Evolutionary conservation across 2,888 invertebrate genomes (phyloP).

Genomic region (Marronus borbonicus): DNA sequence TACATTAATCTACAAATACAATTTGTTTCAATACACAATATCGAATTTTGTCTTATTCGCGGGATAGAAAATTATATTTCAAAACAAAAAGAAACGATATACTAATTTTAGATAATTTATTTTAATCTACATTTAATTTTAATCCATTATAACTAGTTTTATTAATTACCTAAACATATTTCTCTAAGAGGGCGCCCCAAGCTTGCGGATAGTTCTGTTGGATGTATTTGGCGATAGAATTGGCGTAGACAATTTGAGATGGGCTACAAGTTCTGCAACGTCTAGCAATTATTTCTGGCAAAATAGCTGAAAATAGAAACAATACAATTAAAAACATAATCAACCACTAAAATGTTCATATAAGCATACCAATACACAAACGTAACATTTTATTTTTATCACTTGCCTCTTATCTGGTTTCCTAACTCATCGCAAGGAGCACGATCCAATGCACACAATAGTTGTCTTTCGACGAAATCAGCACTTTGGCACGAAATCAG

Average conservation of each 20-base stretch:
- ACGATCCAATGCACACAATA: slow-evolving; percentile 75
- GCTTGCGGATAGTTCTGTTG: slow-evolving; percentile 73
- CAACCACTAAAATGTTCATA: too few relatives aligned
- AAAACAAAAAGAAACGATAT: too few relatives aligned
- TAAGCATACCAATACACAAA: not conserved
- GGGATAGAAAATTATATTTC: too few relatives aligned
- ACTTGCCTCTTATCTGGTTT: slow-evolving; percentile 74
- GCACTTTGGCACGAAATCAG: slow-evolving; percentile 36
- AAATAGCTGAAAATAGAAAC: slow-evolving; percentile 69
- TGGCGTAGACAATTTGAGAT: slow-evolving; percentile 71
- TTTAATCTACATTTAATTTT: not conserved
- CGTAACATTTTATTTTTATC: not conserved
- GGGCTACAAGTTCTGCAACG: slow-evolving; percentile 73
- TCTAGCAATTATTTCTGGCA: slow-evolving; percentile 74
- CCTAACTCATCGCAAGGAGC: slow-evolving; percentile 76
- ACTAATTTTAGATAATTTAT: too few relatives aligned
- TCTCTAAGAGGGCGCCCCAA: slow-evolving; percentile 71
- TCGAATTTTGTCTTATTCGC: too few relatives aligned
- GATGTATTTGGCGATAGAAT: slow-evolving; percentile 72
- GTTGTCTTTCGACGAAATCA: slow-evolving; percentile 69
- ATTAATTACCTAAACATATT: slow-evolving; percentile 63
- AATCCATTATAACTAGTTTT: not conserved
- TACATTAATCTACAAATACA: too few relatives aligned
- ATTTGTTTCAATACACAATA: too few relatives aligned
- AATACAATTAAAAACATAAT: not conserved